Conservation (phyloP, 2,113 vertebrate genomes). For the Castor canadensis region DNA sequence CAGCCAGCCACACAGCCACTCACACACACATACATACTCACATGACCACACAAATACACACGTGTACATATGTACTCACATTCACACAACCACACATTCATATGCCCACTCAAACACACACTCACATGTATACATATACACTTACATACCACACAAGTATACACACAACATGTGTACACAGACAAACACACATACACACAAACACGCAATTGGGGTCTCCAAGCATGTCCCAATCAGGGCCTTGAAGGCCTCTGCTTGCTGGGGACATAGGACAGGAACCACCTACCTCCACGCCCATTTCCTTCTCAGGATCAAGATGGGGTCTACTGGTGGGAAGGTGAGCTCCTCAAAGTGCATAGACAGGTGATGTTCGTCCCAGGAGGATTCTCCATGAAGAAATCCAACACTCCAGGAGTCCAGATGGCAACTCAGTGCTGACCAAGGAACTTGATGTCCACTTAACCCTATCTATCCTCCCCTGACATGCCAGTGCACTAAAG, state of each 20-base stretch:
- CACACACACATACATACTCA: neutral
- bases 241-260: neutral
- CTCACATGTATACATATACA: too few species aligned
- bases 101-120: neutral
- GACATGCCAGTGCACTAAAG: neutral
- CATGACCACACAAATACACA: neutral
- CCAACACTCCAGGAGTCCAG: neutral
- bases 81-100: too few species aligned
- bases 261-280: neutral
- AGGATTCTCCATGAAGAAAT: neutral
- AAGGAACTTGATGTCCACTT: neutral
- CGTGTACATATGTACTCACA: neutral
- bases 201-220: neutral
- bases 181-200: too few species aligned
- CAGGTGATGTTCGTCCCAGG: neutral
- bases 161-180: neutral
- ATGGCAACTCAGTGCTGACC: neutral
- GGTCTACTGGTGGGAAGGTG: neutral
- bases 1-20: neutral
- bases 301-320: neutral
- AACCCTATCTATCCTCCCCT: neutral
- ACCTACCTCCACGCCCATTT: neutral
- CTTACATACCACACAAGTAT: too few species aligned
- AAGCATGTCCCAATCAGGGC: neutral
- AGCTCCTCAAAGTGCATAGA: neutral